These are phyloP conservation scores for Hyla sarda DNA, from an alignment of 2,113 vertebrate species.

Conservation along the genomic window DNA sequence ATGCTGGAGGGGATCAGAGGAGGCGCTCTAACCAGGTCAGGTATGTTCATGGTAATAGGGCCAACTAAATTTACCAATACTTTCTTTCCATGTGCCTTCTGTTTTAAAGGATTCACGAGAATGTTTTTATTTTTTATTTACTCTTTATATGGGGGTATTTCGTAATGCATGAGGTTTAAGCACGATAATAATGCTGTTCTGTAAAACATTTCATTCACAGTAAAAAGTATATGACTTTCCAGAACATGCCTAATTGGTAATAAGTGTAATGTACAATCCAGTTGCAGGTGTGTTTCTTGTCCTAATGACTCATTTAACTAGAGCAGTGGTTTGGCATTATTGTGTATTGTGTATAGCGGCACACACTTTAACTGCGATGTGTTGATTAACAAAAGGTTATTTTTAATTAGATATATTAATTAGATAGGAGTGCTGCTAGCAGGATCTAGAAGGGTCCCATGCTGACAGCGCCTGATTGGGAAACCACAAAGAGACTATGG, in stretches of 20 bases:
- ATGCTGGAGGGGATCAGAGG: too few relatives aligned
- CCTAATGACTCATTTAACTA: conserved; percentile 1
- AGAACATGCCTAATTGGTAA: background rate
- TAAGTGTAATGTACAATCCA: background rate
- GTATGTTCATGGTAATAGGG: too few relatives aligned
- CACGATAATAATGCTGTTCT: too few relatives aligned
- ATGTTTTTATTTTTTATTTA: too few relatives aligned
- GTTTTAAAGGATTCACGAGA: too few relatives aligned
- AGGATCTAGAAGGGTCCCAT: conserved; percentile 25
- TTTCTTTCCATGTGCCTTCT: too few relatives aligned
- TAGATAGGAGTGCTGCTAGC: conserved; percentile 40
- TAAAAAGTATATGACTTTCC: background rate
- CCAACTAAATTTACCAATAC: too few relatives aligned
- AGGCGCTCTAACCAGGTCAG: too few relatives aligned
- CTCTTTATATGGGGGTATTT: too few relatives aligned
- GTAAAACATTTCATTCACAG: background rate
- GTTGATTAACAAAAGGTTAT: conserved; percentile 52
- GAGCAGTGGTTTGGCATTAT: background rate
- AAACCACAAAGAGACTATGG: conserved; percentile 38
- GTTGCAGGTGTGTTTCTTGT: background rate
- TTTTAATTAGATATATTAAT: conserved; percentile 55
- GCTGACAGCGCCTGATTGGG: conserved; percentile 15
- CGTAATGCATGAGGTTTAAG: too few relatives aligned
- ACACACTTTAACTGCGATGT: conserved; percentile 20
- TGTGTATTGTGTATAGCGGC: conserved; percentile 2